Evolutionary conservation across 2,113 vertebrate genomes (phyloP), one percentile per base, ranked within the genome.

Genomic region (Catharus minimus): DNA sequence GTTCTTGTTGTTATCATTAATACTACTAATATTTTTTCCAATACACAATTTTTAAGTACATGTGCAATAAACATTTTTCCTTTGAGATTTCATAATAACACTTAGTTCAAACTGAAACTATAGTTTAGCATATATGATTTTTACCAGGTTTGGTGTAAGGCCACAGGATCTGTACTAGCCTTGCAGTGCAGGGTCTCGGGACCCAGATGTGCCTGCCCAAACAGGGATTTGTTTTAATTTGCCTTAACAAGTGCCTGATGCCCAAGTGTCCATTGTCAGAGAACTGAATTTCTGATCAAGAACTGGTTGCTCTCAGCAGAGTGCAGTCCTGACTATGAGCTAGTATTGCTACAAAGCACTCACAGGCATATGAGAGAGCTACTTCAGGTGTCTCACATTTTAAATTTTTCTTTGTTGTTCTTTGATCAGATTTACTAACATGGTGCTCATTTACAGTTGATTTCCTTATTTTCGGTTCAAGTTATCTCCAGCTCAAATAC

Each of bases 41-140:
- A 64, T 26, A 18, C 22, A 55, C 0, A 8, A 1, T 0, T 58
- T 66, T 56, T 2, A 64, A 62, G 5, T 73, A 26, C 9, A 5
- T 18, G 2, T 43, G 15, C 14, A 57, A 61, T 10, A 17, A 38
- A 1, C 0, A 2, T 36, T 52, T 49, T 55, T 26, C 9, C 24
- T 66, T 32, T 50, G 26, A 62, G 8, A 41, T 72, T 74, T 78
- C n/a, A 52, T 50, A 32, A 46, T 30, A 56, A 41, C 28, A 55
- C 4, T 4, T 36, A 55, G 3, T 8, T 58, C 7, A 75, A 24
- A 2, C 3, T 49, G 53, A 46, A 88, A 44, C 7, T 53, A 15
- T 39, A 52, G 15, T 16, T 16, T 20, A 64, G 11, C 8, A 24
- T 21, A 16, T 1, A 16, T 57, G 24, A 61, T 52, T 84, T 81